Conservation (phyloP, 2,888 invertebrate species). For the Matsumyia berberina region DNA sequence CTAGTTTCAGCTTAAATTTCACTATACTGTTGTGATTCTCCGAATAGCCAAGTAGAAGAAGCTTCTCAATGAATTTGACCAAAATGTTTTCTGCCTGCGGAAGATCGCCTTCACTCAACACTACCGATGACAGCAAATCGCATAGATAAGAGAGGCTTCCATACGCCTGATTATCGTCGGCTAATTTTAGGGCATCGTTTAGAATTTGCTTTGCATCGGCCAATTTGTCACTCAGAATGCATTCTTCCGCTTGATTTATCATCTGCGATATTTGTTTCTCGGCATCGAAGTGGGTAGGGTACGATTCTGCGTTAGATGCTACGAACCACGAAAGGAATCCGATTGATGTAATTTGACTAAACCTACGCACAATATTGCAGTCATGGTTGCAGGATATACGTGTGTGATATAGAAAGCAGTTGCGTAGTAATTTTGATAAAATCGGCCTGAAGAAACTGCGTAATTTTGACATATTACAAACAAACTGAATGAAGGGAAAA, state of each 20-base stretch:
- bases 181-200: constrained; percentile 83
- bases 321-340: constrained; percentile 15
- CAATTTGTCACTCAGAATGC: constrained; percentile 78
- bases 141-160: constrained; percentile 80
- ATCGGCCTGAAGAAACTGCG: constrained; percentile 27
- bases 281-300: constrained; percentile 49
- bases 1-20: constrained; percentile 84
- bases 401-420: not conserved
- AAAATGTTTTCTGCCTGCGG: constrained; percentile 83
- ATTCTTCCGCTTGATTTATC: constrained; percentile 69
- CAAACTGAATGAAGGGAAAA: constrained; percentile 3
- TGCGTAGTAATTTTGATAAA: not conserved
- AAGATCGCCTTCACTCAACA: constrained; percentile 83
- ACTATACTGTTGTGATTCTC: constrained; percentile 83
- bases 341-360: not conserved
- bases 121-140: constrained; percentile 84
- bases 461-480: constrained; percentile 61
- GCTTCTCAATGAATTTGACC: constrained; percentile 83
- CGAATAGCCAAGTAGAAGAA: constrained; percentile 81
- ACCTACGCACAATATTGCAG: not conserved
- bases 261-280: constrained; percentile 71
- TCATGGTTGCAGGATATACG: too few relatives aligned
- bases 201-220: constrained; percentile 83
- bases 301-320: constrained; percentile 43
- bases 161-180: constrained; percentile 82